Percentiles rank a stretch among this genome's conserved stretches.
These are phyloP conservation scores for Drosophila mayri DNA, from an alignment of 1,140 invertebrate species.

Conservation along the genomic window DNA sequence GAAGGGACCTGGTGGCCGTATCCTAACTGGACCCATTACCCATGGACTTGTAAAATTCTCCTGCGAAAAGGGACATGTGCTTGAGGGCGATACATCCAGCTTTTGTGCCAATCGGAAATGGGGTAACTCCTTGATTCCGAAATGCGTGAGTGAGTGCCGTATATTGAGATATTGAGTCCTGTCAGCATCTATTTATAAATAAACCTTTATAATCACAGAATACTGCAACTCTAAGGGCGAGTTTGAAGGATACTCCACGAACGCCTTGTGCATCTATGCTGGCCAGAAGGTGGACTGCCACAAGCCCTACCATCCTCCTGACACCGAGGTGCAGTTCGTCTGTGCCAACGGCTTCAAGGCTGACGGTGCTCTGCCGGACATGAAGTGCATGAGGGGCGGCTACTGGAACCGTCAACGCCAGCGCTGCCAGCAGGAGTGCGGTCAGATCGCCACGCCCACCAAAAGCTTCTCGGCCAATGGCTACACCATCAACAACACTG, in stretches of 20 bases:
- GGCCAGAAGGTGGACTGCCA: constrained; percentile 50
- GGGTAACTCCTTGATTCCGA: constrained; percentile 48
- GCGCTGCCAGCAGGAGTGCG: constrained; percentile 64
- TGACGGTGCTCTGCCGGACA: constrained; percentile 17
- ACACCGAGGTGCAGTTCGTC: constrained; percentile 57
- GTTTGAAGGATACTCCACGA: constrained; percentile 61
- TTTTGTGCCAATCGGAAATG: constrained; percentile 53
- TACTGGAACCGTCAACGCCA: constrained; percentile 52
- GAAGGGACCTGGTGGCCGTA: constrained; percentile 12
- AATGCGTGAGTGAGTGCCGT: constrained; percentile 65
- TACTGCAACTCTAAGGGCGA: constrained; percentile 52
- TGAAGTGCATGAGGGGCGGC: constrained; percentile 55
- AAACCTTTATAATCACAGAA: constrained; percentile 21
- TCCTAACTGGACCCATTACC: constrained; percentile 30
- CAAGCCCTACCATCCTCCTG: constrained; percentile 50
- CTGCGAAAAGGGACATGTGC: constrained; percentile 40
- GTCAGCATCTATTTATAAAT: background rate
- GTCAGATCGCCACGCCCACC: constrained; percentile 62
- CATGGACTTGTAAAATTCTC: constrained; percentile 48
- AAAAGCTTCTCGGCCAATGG: constrained; percentile 57
- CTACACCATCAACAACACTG: constrained; percentile 52
- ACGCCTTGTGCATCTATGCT: constrained; percentile 34
- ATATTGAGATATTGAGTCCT: too few species aligned
- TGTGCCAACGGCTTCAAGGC: constrained; percentile 63
- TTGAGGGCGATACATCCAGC: constrained; percentile 44